Evolutionary conservation across 2,888 invertebrate species (phyloP).

Genomic region (Ptychoptera contaminata): DNA sequence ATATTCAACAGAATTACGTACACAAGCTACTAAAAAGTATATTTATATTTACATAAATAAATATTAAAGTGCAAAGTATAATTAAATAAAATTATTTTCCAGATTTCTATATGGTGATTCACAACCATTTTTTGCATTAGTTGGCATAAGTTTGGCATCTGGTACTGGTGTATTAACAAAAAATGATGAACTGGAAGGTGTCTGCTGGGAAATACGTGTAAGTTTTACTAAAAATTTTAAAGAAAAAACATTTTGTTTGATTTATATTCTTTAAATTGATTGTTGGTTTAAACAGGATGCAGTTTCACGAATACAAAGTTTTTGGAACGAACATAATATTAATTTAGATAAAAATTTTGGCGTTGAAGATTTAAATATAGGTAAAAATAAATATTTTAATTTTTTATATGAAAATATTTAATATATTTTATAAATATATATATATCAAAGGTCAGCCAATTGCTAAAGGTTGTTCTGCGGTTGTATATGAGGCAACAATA

Average conservation of each 20-base stretch:
- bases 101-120: slow-evolving; percentile 51
- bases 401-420: too few relatives aligned
- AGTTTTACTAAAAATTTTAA: slow-evolving; percentile 12
- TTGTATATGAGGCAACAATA: slow-evolving; percentile 54
- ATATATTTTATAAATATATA: too few relatives aligned
- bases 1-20: slow-evolving; percentile 44
- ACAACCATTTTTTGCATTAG: slow-evolving; percentile 55
- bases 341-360: slow-evolving; percentile 31
- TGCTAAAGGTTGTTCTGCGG: slow-evolving; percentile 68
- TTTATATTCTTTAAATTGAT: background rate
- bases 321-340: slow-evolving; percentile 25
- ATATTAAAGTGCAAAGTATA: background rate
- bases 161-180: slow-evolving; percentile 57
- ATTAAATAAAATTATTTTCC: slow-evolving; percentile 9
- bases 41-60: background rate
- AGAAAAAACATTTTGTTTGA: background rate
- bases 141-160: slow-evolving; percentile 56
- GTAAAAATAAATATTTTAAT: background rate
- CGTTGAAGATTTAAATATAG: slow-evolving; percentile 47
- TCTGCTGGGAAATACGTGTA: slow-evolving; percentile 63
- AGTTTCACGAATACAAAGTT: slow-evolving; percentile 23
- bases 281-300: slow-evolving; percentile 23
- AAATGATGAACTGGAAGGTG: slow-evolving; percentile 60
- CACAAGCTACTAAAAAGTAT: slow-evolving; percentile 42
- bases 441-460: slow-evolving; percentile 37